Conservation (phyloP, 2,797 vertebrate species). For the Manis crassicaudata region DNA sequence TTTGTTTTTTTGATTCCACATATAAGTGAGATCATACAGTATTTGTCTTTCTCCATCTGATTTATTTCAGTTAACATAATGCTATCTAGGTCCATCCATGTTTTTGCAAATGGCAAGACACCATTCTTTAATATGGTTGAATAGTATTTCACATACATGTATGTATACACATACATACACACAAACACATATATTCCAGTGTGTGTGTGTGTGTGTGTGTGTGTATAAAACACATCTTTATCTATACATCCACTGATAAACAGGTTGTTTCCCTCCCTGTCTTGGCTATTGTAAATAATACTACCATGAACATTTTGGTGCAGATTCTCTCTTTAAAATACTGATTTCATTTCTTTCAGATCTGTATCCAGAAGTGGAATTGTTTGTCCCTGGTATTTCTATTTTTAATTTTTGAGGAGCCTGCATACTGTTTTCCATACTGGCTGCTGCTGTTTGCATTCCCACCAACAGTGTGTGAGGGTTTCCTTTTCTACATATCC, state of each 20-base stretch:
- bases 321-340: neutral
- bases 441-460: neutral
- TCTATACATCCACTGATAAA: no score
- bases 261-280: neutral
- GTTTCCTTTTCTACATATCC: neutral
- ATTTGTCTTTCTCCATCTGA: neutral
- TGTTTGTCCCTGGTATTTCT: neutral
- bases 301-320: neutral
- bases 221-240: no score
- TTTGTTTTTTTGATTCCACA: neutral
- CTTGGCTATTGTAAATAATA: neutral
- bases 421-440: neutral
- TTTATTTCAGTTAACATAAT: neutral
- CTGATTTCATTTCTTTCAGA: neutral
- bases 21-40: neutral
- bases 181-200: no score
- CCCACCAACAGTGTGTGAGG: neutral
- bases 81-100: neutral
- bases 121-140: neutral
- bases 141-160: neutral
- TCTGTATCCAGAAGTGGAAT: neutral
- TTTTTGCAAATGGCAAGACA: neutral
- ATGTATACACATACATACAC: no score
- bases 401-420: neutral
- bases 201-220: no score